Conservation (phyloP, 2,797 vertebrate species). For the Anas capensis region DNA sequence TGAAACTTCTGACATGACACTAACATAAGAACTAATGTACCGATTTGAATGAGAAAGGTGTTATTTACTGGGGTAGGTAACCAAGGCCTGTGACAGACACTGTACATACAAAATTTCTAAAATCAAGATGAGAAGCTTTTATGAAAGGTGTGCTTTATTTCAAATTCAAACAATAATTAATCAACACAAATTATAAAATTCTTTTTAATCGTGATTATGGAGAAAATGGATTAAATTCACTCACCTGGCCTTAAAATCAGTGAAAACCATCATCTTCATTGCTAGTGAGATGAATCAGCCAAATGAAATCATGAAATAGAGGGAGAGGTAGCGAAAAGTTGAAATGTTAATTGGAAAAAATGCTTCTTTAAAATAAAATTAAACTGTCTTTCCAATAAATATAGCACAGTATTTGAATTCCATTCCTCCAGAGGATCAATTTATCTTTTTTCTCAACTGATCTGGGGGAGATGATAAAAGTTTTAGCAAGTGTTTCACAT, state of each 20-base stretch:
- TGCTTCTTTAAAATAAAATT: neutral
- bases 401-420: slow-evolving; percentile 26
- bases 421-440: slow-evolving; percentile 32
- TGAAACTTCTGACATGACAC: neutral
- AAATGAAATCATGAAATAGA: neutral
- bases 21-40: neutral
- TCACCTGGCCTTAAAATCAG: neutral
- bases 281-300: neutral
- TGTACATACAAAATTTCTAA: neutral
- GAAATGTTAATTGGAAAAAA: neutral
- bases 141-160: neutral
- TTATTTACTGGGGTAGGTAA: neutral
- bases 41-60: neutral
- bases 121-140: neutral
- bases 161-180: neutral
- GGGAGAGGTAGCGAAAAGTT: neutral
- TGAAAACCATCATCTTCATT: neutral
- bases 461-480: neutral
- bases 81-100: neutral
- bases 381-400: slow-evolving; percentile 6
- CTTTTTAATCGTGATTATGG: neutral
- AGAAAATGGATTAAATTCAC: neutral
- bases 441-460: neutral
- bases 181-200: neutral
- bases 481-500: neutral